phyloP scores from a whole-genome alignment of 2,797 vertebrate species.

The Hydrocynus forskahlii region DNA sequence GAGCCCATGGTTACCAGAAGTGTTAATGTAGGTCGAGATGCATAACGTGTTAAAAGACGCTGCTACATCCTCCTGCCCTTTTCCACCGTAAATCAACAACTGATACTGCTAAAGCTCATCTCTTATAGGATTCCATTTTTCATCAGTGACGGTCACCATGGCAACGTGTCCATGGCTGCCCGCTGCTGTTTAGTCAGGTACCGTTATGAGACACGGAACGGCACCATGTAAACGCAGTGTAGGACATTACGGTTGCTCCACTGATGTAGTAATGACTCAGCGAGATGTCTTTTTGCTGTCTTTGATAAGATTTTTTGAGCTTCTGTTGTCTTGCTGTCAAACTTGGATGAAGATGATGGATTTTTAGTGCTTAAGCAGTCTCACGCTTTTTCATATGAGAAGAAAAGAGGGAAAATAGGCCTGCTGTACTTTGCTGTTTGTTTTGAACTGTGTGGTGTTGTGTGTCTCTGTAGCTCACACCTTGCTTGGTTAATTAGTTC shows the following conservation, averaged over 20 bases:
- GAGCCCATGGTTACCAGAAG: too few relatives aligned
- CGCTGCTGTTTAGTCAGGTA: too few relatives aligned
- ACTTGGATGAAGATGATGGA: neutral
- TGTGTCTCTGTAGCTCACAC: slow-evolving; percentile 11
- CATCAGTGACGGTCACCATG: too few relatives aligned
- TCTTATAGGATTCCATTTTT: too few relatives aligned
- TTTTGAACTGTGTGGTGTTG: slow-evolving; percentile 10
- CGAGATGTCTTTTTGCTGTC: neutral
- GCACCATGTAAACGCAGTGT: too few relatives aligned
- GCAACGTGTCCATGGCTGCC: too few relatives aligned
- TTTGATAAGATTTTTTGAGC: slow-evolving; percentile 8
- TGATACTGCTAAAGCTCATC: too few relatives aligned
- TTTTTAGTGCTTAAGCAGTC: neutral
- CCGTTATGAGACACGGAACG: too few relatives aligned
- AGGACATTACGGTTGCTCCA: neutral
- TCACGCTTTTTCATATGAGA: neutral
- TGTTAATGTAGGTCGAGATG: too few relatives aligned
- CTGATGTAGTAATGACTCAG: neutral
- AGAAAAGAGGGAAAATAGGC: neutral
- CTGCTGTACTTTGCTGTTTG: slow-evolving; percentile 20
- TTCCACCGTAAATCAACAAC: too few relatives aligned
- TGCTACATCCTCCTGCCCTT: too few relatives aligned
- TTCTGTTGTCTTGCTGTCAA: neutral
- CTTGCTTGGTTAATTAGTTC: slow-evolving; percentile 37
- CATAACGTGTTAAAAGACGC: too few relatives aligned